phyloP scores from a whole-genome alignment of 2,113 vertebrate genomes.

The Menura novaehollandiae region DNA sequence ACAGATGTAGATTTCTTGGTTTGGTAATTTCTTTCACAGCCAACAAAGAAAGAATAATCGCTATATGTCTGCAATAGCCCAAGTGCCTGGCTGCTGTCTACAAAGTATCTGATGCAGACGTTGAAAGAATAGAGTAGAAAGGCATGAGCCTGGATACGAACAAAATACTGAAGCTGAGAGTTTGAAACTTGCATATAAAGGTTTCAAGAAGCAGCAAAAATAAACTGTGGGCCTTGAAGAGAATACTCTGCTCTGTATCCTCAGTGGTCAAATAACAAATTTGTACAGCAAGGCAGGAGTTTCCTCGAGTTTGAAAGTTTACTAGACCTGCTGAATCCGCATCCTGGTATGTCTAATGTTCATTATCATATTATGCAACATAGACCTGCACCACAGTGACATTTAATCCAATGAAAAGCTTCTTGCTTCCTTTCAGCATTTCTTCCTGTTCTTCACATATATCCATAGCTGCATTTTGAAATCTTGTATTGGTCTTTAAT shows the following conservation, averaged over 20 bases:
- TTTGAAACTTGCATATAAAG: neutral
- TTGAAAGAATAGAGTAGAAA: neutral
- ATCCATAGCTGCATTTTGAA: neutral
- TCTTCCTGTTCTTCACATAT: neutral
- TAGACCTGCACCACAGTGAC: neutral
- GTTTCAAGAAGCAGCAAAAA: neutral
- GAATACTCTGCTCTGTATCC: neutral
- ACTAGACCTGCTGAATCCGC: neutral
- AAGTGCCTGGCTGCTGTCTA: neutral
- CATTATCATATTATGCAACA: neutral
- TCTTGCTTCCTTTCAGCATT: neutral
- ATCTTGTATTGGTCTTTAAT: neutral
- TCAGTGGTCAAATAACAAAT: neutral
- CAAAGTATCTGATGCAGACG: neutral
- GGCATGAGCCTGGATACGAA: neutral
- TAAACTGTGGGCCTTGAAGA: neutral
- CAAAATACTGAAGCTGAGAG: neutral
- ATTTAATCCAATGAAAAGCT: neutral
- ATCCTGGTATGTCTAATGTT: neutral
- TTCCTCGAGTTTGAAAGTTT: neutral
- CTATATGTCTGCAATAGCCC: neutral
- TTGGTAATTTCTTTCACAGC: neutral
- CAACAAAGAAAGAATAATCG: neutral
- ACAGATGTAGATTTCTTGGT: neutral
- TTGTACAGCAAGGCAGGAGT: neutral